Evolutionary conservation across 2,113 vertebrate species (phyloP), one percentile per base, ranked within the genome.

Genomic region (Phyllopteryx taeniolatus): DNA sequence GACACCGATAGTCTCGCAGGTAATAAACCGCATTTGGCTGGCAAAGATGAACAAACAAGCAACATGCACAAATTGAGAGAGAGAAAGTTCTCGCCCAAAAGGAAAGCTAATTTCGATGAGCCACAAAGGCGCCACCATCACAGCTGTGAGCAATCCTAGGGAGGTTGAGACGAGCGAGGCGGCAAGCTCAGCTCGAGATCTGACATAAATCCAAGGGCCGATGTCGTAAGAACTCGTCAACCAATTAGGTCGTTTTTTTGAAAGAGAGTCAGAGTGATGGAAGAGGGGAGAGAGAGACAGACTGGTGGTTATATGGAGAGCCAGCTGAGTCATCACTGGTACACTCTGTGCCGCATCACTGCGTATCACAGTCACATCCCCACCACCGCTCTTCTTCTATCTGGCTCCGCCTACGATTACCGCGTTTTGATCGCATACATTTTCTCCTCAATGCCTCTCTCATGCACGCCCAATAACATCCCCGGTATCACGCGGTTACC

Each of bases 301-400:
- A 92, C 85, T 90, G 88, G 90, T 88, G 85, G 90, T 89, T 92
- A 92, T 92, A 91, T 90, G 89, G 75, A 88, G 90, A 88, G 87
- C 81, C 87, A 88, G 90, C 92, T 93, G 92, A 93, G 87, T 93
- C 92, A 93, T 91, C 92, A 89, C 85, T 82, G 85, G 90, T 76
- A 92, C 91, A 92, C 87, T 88, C 82, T 90, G 91, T 91, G 85
- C 92, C 85, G 91, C 89, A 92, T 90, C 89, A 89, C 86, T 92
- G 91, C 89, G 88, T 89, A 90, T 66, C 90, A 89, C 88, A 91
- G 90, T 84, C 90, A 88, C 86, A 90, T 88, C 79, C 79, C 80
- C 87, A 86, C 87, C 75, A 85, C 86, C 83, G 86, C 84, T 77
- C 76, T 72, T 71, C 46, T 75, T 79, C 83, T 19, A 47, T 76